A percentile compares a stretch with the other conserved stretches of the same genome.
phyloP scores from a whole-genome alignment of 2,888 invertebrate species.

The Spialia ferax region DNA sequence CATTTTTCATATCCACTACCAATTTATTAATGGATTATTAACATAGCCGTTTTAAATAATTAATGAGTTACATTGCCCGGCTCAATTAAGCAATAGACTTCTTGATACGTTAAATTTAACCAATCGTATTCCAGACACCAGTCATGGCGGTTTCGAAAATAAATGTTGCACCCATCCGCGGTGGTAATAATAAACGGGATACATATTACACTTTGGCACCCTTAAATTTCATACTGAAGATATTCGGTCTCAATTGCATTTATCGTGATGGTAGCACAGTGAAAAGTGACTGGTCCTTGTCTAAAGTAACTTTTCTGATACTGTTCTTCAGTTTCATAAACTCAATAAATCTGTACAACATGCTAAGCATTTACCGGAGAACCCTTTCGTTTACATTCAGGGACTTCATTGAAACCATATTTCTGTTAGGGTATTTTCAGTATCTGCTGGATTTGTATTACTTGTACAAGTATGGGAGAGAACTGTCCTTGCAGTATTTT shows the following conservation, averaged over 20 bases:
- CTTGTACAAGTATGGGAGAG: slow-evolving; percentile 24
- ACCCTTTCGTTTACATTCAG: background rate
- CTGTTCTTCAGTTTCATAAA: background rate
- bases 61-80: background rate
- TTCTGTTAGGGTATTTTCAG: slow-evolving; percentile 20
- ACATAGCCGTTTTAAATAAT: background rate
- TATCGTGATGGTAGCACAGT: slow-evolving; percentile 17
- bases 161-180: background rate
- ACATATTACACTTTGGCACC: slow-evolving; percentile 17
- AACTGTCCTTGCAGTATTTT: slow-evolving; percentile 9
- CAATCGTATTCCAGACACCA: background rate
- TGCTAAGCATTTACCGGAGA: background rate
- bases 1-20: background rate
- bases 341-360: slow-evolving; percentile 4
- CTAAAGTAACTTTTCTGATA: slow-evolving; percentile 5
- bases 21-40: background rate
- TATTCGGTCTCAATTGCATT: slow-evolving; percentile 24
- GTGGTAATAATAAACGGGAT: background rate
- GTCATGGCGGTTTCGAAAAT: slow-evolving; percentile 1
- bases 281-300: slow-evolving; percentile 20
- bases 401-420: background rate
- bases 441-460: slow-evolving; percentile 18
- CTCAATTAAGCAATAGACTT: background rate
- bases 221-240: slow-evolving; percentile 18
- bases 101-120: background rate